Base-by-base conservation (phyloP, 2,888 invertebrate species). In the Oconnorella tubifera region DNA sequence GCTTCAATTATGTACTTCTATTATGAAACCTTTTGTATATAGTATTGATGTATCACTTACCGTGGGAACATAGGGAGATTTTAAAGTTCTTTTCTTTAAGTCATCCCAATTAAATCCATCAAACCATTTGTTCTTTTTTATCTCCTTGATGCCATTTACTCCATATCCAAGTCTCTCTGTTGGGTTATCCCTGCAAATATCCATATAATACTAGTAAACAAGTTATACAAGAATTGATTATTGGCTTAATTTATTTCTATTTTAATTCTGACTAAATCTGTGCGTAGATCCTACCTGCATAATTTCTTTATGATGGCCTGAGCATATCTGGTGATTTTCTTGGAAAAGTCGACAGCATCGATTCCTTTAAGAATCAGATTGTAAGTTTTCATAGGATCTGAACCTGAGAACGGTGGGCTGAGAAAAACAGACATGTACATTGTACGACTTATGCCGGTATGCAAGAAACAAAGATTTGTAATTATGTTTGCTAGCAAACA, bases 71-170 rank as follows among this genome's bases (percentile, higher is more conserved):
- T 96, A 94, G 0, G 99, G 98, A 1, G 98, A 94, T 61, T 89
- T 89, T 48, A 98, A 84, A 0, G 92, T 90, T 73, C 91, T 87
- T 76, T 89, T 89, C 69, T 90, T 87, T 33, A 99, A 85, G 28
- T 95, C 96, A 83, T 95, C 94, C 95, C 98, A 99, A 82, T 98
- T 96, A 84, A 99, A 99, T 59, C 96, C 96, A 80, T 98, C 96
- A 83, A 98, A 99, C 98, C 98, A 99, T 82, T 95, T 95, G 84
- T 99, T 96, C 81, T 96, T 96, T 79, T 96, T 93, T 79, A 98
- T 95, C 84, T 99, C 97, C 77, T 92, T 91, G 71, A 98, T 94
- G 62, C 97, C 96, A 49, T 94, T 94, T 74, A 92, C 88, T 77
- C 97, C 96, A 83, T 95, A 97, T 3, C 98, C 98, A 66, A 99